Evolutionary conservation across 2,888 invertebrate species (phyloP).

Genomic region (Malthinus seriepunctatus): DNA sequence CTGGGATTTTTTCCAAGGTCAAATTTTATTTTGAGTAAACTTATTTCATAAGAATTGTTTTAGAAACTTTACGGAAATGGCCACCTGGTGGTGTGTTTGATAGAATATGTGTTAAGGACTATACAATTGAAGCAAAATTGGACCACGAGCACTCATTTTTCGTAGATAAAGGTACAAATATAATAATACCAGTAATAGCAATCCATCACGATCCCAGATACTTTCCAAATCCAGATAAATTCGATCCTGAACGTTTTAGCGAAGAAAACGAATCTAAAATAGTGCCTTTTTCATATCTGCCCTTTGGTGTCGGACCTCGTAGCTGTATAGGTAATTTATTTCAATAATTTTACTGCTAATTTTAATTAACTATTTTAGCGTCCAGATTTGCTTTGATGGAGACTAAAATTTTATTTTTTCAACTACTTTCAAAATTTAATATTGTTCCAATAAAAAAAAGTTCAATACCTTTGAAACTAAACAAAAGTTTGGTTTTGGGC

Average conservation of each 20-base stretch:
- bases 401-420: constrained; percentile 38
- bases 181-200: constrained; percentile 34
- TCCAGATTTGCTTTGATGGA: constrained; percentile 34
- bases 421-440: constrained; percentile 40
- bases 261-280: not conserved
- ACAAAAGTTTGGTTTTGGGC: constrained; percentile 29
- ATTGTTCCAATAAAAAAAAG: constrained; percentile 39
- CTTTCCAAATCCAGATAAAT: not conserved
- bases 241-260: not conserved
- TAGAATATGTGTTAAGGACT: constrained; percentile 54
- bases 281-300: not conserved
- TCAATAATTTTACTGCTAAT: not conserved
- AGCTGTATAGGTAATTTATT: not conserved
- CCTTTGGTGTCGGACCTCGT: not conserved
- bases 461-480: constrained; percentile 38
- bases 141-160: constrained; percentile 17
- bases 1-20: too few relatives aligned
- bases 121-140: constrained; percentile 44
- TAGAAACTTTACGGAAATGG: constrained; percentile 58
- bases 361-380: constrained; percentile 36
- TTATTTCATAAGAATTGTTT: constrained; percentile 13
- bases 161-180: constrained; percentile 23
- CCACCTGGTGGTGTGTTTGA: constrained; percentile 55
- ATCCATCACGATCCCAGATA: not conserved
- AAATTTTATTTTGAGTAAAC: not conserved